phyloP scores from a whole-genome alignment of 2,113 vertebrate genomes.

The Lipophrys pholis region DNA sequence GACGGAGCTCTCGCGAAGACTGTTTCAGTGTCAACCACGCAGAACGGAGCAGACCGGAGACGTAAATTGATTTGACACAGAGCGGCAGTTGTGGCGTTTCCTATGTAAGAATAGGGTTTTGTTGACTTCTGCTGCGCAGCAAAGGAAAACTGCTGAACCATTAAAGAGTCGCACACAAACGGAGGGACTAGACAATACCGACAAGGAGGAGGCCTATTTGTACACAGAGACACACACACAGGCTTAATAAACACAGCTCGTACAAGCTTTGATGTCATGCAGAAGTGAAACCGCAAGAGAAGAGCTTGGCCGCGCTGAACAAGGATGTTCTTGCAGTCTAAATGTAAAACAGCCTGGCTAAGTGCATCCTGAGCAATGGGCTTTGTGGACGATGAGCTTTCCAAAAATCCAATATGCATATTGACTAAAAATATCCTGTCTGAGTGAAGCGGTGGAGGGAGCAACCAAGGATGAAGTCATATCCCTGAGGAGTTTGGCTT shows the following conservation, averaged over 20 bases:
- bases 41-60: constrained; percentile 45
- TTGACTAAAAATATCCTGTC: constrained; percentile 73
- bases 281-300: constrained; percentile 27
- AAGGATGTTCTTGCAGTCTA: constrained; percentile 43
- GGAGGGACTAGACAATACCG: constrained; percentile 14
- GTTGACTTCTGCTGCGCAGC: constrained; percentile 19
- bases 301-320: constrained; percentile 11
- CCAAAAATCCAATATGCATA: constrained; percentile 62
- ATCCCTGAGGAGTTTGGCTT: constrained; percentile 56
- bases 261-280: constrained; percentile 37
- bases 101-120: constrained; percentile 52
- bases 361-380: constrained; percentile 39
- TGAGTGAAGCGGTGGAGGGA: constrained; percentile 48
- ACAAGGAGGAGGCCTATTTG: constrained; percentile 9
- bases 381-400: constrained; percentile 63
- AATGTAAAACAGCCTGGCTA: constrained; percentile 51
- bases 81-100: constrained; percentile 42
- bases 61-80: constrained; percentile 54
- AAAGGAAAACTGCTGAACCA: constrained; percentile 39
- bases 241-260: constrained; percentile 20
- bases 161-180: constrained; percentile 9
- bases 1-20: constrained; percentile 49
- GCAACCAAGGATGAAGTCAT: constrained; percentile 64
- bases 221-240: constrained; percentile 14
- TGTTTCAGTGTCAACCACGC: constrained; percentile 41